Conservation (phyloP, 2,113 vertebrate species). For the Sinocyclocheilus grahami region DNA sequence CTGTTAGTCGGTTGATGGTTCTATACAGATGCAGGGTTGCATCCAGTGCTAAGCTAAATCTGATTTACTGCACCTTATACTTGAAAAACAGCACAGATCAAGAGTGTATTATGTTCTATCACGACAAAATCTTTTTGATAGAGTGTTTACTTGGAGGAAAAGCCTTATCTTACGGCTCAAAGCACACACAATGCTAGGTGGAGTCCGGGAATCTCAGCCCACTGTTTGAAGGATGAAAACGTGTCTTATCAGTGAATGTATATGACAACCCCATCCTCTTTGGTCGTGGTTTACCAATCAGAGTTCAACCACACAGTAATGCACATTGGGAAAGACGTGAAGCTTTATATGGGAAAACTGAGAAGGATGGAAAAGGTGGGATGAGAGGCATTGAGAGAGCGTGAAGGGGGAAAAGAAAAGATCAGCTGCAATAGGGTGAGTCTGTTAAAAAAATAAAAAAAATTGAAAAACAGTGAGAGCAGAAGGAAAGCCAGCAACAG, state of each 20-base stretch:
- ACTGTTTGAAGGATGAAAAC: background rate
- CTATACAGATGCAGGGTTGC: conserved; percentile 2
- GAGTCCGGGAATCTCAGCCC: background rate
- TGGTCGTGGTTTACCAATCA: background rate
- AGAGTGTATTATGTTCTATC: background rate
- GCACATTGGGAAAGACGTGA: background rate
- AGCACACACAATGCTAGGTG: background rate
- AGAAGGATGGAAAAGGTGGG: background rate
- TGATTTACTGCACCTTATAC: background rate
- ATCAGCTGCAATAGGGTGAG: background rate
- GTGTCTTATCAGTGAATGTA: background rate
- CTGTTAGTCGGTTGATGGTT: background rate
- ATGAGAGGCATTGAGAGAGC: background rate
- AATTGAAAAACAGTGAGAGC: background rate
- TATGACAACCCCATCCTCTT: background rate
- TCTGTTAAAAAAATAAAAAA: background rate
- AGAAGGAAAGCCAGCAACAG: conserved; percentile 12
- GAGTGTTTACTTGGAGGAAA: background rate
- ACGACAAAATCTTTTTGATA: background rate
- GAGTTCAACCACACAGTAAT: background rate
- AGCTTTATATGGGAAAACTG: background rate
- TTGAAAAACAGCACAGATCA: background rate
- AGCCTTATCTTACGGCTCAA: conserved; percentile 24
- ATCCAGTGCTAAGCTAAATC: background rate
- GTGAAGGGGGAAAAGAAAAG: background rate